Conservation (phyloP, 2,113 vertebrate genomes). For the Mesoclemmys tuberculata region DNA sequence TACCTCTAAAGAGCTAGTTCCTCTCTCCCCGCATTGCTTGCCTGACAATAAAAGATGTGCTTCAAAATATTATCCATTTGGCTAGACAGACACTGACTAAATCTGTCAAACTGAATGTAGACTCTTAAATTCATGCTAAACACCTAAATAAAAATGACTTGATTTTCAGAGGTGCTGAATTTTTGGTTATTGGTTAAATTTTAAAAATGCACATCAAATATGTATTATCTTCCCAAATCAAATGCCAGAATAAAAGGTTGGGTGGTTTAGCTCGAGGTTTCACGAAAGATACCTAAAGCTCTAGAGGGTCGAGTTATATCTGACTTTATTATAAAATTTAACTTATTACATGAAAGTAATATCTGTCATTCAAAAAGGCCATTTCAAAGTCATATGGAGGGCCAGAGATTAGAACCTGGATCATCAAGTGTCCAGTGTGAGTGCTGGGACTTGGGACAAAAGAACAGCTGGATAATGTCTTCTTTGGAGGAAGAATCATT, state of each 20-base stretch:
- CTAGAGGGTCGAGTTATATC: not conserved
- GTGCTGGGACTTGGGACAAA: not conserved
- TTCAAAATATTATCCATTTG: not conserved
- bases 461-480: conserved; percentile 1
- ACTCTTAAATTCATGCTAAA: not conserved
- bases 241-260: not conserved
- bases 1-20: not conserved
- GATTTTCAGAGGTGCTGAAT: not conserved
- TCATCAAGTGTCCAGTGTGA: not conserved
- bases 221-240: not conserved
- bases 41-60: conserved; percentile 39
- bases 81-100: not conserved
- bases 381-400: not conserved
- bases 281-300: not conserved
- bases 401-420: not conserved
- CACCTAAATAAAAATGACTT: not conserved
- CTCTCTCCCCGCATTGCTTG: conserved; percentile 22
- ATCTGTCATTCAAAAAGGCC: not conserved
- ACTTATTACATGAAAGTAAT: not conserved
- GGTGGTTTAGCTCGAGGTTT: not conserved
- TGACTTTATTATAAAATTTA: not conserved
- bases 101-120: not conserved
- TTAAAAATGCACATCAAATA: not conserved
- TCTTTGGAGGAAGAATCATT: conserved; percentile 30
- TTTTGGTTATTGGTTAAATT: not conserved